Percentiles rank a stretch among this genome's conserved stretches.
Evolutionary conservation across 2,888 invertebrate species (phyloP).

Genomic region (Sesia bembeciformis): DNA sequence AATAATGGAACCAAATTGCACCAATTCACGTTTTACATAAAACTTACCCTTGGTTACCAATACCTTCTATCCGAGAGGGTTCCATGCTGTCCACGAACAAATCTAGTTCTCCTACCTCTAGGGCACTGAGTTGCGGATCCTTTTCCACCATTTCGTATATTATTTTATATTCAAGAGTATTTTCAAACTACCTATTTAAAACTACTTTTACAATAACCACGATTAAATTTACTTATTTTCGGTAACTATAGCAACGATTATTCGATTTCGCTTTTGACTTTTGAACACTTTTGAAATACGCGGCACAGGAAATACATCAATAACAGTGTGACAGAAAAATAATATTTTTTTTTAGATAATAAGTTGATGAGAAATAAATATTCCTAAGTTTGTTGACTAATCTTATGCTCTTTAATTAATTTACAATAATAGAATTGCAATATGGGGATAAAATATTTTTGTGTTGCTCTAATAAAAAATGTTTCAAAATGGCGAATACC

Average conservation of each 20-base stretch:
- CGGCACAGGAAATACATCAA: slow-evolving; percentile 12
- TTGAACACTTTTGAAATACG: slow-evolving; percentile 15
- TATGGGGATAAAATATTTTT: background rate
- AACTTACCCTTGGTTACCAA: slow-evolving; percentile 76
- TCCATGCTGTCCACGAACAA: slow-evolving; percentile 82
- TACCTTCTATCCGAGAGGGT: slow-evolving; percentile 76
- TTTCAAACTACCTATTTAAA: too few species aligned
- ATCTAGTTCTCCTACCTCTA: slow-evolving; percentile 82
- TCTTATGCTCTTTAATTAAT: too few species aligned
- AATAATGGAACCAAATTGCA: too few species aligned
- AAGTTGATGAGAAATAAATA: too few species aligned
- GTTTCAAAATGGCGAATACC: slow-evolving; percentile 44
- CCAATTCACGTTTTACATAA: too few species aligned
- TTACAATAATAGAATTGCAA: too few species aligned
- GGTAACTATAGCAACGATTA: slow-evolving; percentile 28
- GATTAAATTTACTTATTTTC: background rate
- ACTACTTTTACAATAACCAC: too few species aligned
- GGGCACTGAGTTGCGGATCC: slow-evolving; percentile 63
- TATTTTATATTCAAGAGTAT: background rate
- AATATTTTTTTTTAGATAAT: too few species aligned
- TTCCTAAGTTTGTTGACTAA: too few species aligned
- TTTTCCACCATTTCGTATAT: slow-evolving; percentile 66
- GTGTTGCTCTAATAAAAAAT: slow-evolving; percentile 38
- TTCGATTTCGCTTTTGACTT: slow-evolving; percentile 12
- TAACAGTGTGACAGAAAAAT: background rate